Percentiles rank a stretch among this genome's conserved stretches.
Evolutionary conservation across 2,113 vertebrate species (phyloP).

Genomic region (Pelecanoides urinatrix): DNA sequence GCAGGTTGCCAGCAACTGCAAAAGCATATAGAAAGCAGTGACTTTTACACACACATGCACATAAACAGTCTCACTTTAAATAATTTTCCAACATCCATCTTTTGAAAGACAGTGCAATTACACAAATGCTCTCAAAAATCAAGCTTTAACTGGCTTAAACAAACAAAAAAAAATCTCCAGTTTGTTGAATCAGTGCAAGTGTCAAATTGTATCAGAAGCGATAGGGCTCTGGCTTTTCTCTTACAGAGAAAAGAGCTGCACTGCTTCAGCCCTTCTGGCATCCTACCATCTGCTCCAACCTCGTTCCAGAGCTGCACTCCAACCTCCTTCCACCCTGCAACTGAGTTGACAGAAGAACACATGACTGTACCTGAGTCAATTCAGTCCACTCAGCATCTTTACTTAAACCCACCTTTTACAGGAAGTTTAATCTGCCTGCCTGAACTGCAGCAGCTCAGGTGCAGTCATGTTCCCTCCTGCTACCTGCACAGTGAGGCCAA

Average conservation of each 20-base stretch:
- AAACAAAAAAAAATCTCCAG: not conserved
- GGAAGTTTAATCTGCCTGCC: not conserved
- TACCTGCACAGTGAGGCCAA: not conserved
- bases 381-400: not conserved
- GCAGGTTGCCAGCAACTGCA: constrained; percentile 1
- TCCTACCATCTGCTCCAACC: constrained; percentile 43
- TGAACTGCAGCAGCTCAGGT: not conserved
- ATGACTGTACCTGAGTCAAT: not conserved
- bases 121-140: not conserved
- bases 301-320: constrained; percentile 4
- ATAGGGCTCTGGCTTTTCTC: constrained; percentile 3
- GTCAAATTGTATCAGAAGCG: not conserved
- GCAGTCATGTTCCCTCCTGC: not conserved
- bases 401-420: not conserved
- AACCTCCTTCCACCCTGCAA: constrained; percentile 33
- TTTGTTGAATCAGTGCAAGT: constrained; percentile 11
- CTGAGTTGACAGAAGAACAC: constrained; percentile 13
- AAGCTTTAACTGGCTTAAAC: not conserved
- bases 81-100: not conserved
- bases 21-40: not conserved
- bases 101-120: not conserved
- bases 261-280: constrained; percentile 23
- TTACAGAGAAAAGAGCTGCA: constrained; percentile 24
- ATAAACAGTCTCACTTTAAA: not conserved
- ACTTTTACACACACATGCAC: not conserved